phyloP scores from a whole-genome alignment of 2,888 invertebrate species.

The Acheta domesticus region DNA sequence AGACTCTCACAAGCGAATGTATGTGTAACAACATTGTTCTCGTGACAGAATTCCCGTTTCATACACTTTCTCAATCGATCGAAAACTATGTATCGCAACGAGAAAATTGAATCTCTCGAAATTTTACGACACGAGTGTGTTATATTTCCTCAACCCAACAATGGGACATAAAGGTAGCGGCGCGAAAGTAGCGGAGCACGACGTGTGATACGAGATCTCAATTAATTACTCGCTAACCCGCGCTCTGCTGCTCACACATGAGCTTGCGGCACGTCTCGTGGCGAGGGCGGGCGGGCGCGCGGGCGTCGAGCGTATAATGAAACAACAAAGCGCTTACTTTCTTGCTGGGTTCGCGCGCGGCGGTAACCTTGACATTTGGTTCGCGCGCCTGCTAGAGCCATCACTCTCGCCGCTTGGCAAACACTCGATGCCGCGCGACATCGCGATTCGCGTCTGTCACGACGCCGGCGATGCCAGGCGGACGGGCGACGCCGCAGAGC shows the following conservation, averaged over 20 bases:
- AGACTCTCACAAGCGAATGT: background rate
- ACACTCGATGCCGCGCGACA: too few species aligned
- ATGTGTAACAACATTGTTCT: background rate
- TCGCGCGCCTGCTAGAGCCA: too few species aligned
- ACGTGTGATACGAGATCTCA: background rate
- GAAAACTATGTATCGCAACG: background rate
- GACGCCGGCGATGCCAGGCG: too few species aligned
- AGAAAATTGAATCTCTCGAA: background rate
- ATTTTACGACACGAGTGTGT: background rate
- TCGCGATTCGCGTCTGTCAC: too few species aligned
- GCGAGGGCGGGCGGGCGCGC: too few species aligned
- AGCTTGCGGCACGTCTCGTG: background rate
- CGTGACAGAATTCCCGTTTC: background rate
- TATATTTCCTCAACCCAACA: background rate
- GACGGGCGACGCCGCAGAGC: too few species aligned
- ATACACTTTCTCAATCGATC: background rate
- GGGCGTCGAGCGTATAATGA: too few species aligned
- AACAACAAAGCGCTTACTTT: too few species aligned
- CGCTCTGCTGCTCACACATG: background rate
- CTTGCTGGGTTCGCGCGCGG: too few species aligned
- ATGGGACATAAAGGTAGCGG: background rate
- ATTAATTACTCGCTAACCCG: background rate
- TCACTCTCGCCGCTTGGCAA: too few species aligned
- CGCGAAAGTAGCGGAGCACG: background rate
- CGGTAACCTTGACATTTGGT: too few species aligned